Evolutionary conservation across 2,888 invertebrate species (phyloP).

Genomic region (Tenthredo mesomela): DNA sequence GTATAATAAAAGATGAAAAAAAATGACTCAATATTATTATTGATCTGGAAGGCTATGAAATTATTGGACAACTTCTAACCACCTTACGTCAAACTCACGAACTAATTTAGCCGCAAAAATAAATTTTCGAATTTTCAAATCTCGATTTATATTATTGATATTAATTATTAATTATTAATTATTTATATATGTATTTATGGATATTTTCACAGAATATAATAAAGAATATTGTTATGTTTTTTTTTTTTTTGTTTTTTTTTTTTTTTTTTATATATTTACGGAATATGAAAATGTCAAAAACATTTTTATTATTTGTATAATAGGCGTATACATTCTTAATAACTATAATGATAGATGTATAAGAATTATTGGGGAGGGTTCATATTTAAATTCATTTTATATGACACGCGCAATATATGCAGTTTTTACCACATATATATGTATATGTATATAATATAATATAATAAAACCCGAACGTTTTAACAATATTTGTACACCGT

Average conservation of each 20-base stretch:
- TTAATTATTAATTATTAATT: no score
- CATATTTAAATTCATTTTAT: neutral
- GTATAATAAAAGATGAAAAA: neutral
- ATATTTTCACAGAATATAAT: no score
- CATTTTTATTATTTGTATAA: constrained; percentile 50
- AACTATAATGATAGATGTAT: constrained; percentile 17
- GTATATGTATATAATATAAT: no score
- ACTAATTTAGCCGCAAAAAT: neutral
- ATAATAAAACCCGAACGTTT: neutral
- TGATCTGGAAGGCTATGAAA: neutral
- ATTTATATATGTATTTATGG: no score
- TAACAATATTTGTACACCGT: constrained; percentile 21
- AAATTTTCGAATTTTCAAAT: no score
- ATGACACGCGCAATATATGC: neutral
- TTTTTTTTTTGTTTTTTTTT: no score
- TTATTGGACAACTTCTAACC: neutral
- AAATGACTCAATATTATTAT: neutral
- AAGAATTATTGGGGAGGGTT: neutral
- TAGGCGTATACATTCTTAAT: constrained; percentile 45
- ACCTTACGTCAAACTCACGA: neutral
- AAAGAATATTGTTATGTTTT: no score
- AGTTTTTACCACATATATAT: neutral
- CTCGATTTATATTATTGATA: neutral
- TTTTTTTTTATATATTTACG: neutral
- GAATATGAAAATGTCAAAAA: constrained; percentile 48